A percentile compares a stretch with the other conserved stretches of the same genome.
Conservation (phyloP, 2,888 invertebrate genomes). For the Adelognathus sp. region DNA sequence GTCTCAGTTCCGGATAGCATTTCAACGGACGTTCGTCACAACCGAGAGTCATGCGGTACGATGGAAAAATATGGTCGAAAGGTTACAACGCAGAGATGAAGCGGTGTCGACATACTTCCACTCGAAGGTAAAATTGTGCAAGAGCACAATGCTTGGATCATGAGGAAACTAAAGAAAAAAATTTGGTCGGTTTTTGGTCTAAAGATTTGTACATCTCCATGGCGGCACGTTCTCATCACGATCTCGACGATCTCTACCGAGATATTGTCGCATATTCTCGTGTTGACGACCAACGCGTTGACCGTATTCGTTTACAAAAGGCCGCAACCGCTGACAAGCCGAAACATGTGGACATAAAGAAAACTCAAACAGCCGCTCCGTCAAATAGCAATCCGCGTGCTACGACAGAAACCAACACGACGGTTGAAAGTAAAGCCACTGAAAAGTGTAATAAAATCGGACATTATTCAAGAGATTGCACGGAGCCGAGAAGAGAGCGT, state of each 20-base stretch:
- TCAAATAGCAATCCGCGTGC: background rate
- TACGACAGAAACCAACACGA: background rate
- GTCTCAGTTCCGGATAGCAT: background rate
- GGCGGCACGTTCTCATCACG: conserved; percentile 4
- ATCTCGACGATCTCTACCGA: background rate
- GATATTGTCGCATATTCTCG: background rate
- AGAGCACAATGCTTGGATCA: background rate
- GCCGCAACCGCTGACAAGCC: background rate
- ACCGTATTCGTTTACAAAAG: background rate
- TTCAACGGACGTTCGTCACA: background rate
- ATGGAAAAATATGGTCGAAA: background rate
- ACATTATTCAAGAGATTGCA: conserved; percentile 3
- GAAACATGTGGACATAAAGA: no score
- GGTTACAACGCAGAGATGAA: background rate
- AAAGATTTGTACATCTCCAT: conserved; percentile 20
- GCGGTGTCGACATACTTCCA: background rate
- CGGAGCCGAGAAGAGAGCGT: background rate
- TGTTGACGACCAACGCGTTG: background rate
- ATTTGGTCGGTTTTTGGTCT: conserved; percentile 10
- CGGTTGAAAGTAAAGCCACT: background rate
- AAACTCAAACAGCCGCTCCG: background rate
- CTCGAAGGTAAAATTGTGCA: conserved; percentile 10
- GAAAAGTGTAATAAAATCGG: conserved; percentile 21
- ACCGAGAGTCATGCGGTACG: background rate
- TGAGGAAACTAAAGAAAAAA: conserved; percentile 23